phyloP scores from a whole-genome alignment of 2,797 vertebrate genomes.

The Pseudochirops cupreus region DNA sequence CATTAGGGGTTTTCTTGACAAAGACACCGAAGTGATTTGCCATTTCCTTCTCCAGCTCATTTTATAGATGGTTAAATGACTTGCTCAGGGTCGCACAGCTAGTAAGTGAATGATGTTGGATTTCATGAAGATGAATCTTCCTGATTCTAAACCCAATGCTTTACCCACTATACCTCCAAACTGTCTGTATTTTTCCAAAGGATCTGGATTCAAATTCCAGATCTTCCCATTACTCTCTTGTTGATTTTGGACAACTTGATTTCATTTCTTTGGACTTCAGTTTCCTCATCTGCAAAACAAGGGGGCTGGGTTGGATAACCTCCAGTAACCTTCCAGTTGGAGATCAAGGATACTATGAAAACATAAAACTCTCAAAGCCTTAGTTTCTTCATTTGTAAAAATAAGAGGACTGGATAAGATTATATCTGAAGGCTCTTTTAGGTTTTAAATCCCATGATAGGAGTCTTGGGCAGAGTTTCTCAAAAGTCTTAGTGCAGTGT shows the following conservation, averaged over 20 bases:
- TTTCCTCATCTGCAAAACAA: not conserved
- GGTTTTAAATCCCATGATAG: not conserved
- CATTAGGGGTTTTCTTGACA: no score
- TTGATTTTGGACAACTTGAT: not conserved
- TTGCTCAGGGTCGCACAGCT: no score
- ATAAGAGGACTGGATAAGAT: not conserved
- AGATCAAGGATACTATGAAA: not conserved
- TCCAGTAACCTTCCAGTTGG: not conserved
- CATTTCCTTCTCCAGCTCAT: no score
- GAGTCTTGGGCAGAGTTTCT: not conserved
- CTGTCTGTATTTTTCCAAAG: not conserved
- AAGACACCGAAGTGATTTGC: no score
- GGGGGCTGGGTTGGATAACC: not conserved
- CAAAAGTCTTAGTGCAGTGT: not conserved
- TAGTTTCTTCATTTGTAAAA: not conserved
- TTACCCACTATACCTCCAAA: not conserved
- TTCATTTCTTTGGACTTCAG: not conserved
- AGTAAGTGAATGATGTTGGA: no score
- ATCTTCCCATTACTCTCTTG: not conserved
- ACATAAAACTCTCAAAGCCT: not conserved
- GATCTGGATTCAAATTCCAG: not conserved
- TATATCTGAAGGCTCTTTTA: not conserved
- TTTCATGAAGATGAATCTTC: no score
- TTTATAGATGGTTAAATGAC: no score
- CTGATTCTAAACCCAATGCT: not conserved